Base-by-base conservation (phyloP, 2,888 invertebrate genomes). In the Meliscaeva auricollis region DNA sequence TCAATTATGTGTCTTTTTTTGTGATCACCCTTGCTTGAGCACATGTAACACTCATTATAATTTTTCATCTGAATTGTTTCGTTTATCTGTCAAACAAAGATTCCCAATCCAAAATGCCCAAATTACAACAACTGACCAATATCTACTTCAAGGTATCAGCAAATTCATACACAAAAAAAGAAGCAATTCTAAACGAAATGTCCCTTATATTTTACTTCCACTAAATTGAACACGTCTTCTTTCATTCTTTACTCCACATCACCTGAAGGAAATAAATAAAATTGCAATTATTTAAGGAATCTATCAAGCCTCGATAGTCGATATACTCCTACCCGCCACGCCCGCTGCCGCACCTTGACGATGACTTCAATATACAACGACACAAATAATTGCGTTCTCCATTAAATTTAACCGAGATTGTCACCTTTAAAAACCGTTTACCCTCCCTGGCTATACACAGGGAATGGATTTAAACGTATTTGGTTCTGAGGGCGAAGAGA, bases 261-360 rank as follows among this genome's bases (percentile, higher is more conserved):
- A 62, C 64, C 76, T 72, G 66, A 35, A 54, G 68, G 58, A 76
- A 54, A 66, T 70, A 72, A 81, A 68, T 62, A 72, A 76, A 85
- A 85, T 85, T 80, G 68, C 85, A 85, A 81, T 85, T 85, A 85
- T 85, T 85, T 85, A 73, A 69, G 69, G 77, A 81, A 73, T 85
- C 80, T 20, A 26, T 72, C 26, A 76, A 72, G 54, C 81, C 44
- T 44, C 64, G 22, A 2, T 44, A 2, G 22, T 8, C 9, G 5
- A 38, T 38, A 44, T 9, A 15, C 41, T 62, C 20, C 64, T 17
- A 32, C 35, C 9, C n/a, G n/a, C n/a, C n/a, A n/a, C n/a, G n/a
- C n/a, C n/a, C n/a, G n/a, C n/a, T n/a, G n/a, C n/a, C n/a, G n/a
- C n/a, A n/a, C n/a, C n/a, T n/a, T n/a, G 62, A 60, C 38, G 5